Percentiles rank a stretch among this genome's conserved stretches.
Evolutionary conservation across 2,888 invertebrate species (phyloP).

Genomic region (Conomelus anceps): DNA sequence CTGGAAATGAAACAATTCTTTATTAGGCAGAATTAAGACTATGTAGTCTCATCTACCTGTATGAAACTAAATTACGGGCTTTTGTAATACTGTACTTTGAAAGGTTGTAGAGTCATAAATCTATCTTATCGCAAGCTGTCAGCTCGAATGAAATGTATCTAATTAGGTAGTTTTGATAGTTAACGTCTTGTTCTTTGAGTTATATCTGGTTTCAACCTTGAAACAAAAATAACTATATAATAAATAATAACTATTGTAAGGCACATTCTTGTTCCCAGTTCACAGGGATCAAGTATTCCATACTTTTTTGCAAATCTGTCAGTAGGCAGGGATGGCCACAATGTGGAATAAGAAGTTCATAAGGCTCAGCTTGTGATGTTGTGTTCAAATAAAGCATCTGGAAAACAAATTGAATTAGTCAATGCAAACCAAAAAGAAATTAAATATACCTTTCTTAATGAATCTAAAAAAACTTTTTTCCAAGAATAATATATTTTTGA

Average conservation of each 20-base stretch:
- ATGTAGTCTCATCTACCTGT: no score
- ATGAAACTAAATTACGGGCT: neutral
- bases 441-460: neutral
- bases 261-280: neutral
- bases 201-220: neutral
- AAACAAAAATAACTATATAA: neutral
- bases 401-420: neutral
- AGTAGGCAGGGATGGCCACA: neutral
- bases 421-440: neutral
- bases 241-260: neutral
- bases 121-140: neutral
- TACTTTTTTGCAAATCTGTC: neutral
- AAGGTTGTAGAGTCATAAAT: neutral
- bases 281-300: neutral
- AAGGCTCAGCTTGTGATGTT: neutral
- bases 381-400: neutral
- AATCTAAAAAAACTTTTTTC: neutral
- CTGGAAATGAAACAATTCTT: no score
- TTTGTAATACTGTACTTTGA: neutral
- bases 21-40: no score
- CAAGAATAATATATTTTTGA: neutral
- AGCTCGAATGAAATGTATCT: neutral
- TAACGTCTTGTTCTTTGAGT: neutral
- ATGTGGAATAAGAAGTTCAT: neutral
- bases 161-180: neutral